Evolutionary conservation across 2,113 vertebrate species (phyloP), one percentile per base, ranked within the genome.

Genomic region (Taxidea taxus): DNA sequence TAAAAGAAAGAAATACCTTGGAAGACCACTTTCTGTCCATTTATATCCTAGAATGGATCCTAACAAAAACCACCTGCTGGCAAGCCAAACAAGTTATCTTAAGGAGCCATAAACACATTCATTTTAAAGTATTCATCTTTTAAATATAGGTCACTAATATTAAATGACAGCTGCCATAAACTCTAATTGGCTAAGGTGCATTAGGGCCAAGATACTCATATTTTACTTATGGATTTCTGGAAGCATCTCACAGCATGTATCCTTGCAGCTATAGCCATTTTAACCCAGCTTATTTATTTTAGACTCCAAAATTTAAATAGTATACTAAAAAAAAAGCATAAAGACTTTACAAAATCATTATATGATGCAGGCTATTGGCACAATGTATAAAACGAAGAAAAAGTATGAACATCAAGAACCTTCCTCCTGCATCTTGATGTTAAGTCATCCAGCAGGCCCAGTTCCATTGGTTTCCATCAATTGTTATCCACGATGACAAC

Each of bases 291-390:
- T 92, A 92, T 82, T 68, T 72, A 96, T 90, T 96, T 97, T 95
- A 87, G 62, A 54, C 42, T 91, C 21, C 89, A 34, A 93, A 90
- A 93, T 90, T 89, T 87, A 95, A 97, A 98, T 87, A 83, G 16
- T 72, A 6, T 60, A 54, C 34, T 12, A 72, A 68, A 91, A 90
- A 51, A 74, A 85, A 88, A 87, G 7, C 10, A 34, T 42, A 83
- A 92, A 84, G 27, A 92, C 64, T 87, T 81, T 21, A 92, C 13
- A 37, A 70, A 95, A 70, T 78, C 42, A 84, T 84, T n/a, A 44
- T 42, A 47, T 54, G 90, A 91, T 25, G 12, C 25, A 93, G 37
- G 14, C 25, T 21, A 72, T 70, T 74, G 37, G 18, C 4, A 96
- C 60, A 86, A 86, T 39, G 60, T n/a, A 39, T 64, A 81, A 95